Conservation (phyloP, 1,140 invertebrate species). For the Bicyclus anynana region DNA sequence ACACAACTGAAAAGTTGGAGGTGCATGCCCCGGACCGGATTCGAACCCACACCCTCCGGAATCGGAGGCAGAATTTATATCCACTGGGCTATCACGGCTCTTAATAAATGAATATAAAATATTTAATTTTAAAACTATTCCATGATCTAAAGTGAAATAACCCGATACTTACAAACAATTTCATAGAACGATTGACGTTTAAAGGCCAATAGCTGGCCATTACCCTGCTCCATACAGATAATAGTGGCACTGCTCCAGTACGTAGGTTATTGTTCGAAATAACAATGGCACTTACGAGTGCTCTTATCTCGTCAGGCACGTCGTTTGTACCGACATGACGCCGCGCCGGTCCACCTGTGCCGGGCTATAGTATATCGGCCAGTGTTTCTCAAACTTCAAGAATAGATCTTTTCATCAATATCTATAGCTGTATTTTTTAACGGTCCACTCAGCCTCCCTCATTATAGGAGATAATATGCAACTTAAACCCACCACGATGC, state of each 20-base stretch:
- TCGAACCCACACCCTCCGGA: too few relatives aligned
- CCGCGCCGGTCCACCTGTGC: constrained; percentile 40
- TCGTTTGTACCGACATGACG: constrained; percentile 49
- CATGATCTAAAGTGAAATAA: neutral
- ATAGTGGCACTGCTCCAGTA: constrained; percentile 40
- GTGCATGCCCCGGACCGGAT: too few relatives aligned
- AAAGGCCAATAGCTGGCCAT: constrained; percentile 28
- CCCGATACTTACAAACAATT: neutral
- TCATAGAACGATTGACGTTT: neutral
- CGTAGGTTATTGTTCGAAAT: constrained; percentile 50
- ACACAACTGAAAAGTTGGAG: too few relatives aligned
- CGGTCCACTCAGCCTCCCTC: too few relatives aligned
- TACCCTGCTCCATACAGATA: constrained; percentile 49
- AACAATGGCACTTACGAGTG: constrained; percentile 56
- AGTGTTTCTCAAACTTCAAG: neutral
- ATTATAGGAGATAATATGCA: too few relatives aligned
- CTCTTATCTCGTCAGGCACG: constrained; percentile 58
- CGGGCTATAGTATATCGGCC: neutral
- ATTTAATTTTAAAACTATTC: too few relatives aligned
- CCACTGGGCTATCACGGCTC: too few relatives aligned
- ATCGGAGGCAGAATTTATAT: too few relatives aligned
- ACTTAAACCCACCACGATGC: too few relatives aligned
- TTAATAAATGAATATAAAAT: too few relatives aligned
- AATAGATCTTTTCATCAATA: too few relatives aligned
- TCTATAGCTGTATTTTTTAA: too few relatives aligned